Evolutionary conservation across 2,888 invertebrate species (phyloP), one percentile per base, ranked within the genome.

Genomic region (Eristalis tenax): DNA sequence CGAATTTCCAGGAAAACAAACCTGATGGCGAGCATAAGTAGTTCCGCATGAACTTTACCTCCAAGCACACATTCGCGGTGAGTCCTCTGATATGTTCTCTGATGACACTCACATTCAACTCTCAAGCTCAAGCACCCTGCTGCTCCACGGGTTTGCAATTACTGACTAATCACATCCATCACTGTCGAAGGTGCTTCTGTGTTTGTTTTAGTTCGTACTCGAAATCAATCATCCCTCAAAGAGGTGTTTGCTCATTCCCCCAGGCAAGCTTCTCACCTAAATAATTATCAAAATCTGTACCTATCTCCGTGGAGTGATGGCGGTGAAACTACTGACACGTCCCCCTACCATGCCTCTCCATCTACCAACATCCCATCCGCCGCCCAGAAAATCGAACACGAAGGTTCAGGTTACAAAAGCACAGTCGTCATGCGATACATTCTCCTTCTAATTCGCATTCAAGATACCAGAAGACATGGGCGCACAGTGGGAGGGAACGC

Each of bases 181-280:
- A 77, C 22, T 69, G 77, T 69, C 77, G 56, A 61, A 18, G 18
- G 15, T 32, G 61, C 6, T 43, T 22, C 15, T 35, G 8, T 35
- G 50, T 18, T 68, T 77, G 32, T 63, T n/a, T 43, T 50, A 69
- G 32, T 40, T 38, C 18, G 18, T 10, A 8, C 50, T 40, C 43
- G 28, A 13, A 69, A 77, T 77, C 77, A 77, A 77, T 77, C 77
- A 76, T 59, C 57, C 40, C 10, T 43, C 56, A 61, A 23, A 65
- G 22, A 56, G 64, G 64, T 74, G 74, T 43, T 23, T n/a, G 32
- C 11, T 5, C 11, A 6, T 23, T 4, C 38, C 40, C 18, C 32
- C 28, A 43, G 43, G 73, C 18, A 22, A 0, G 13, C 5, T 35
- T 13, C 71, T 63, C 63, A 32, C 18, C 8, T 18, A 70, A 70